Percentiles rank a stretch among this genome's conserved stretches.
phyloP scores from a whole-genome alignment of 2,113 vertebrate species.

The Rhipidura dahli region DNA sequence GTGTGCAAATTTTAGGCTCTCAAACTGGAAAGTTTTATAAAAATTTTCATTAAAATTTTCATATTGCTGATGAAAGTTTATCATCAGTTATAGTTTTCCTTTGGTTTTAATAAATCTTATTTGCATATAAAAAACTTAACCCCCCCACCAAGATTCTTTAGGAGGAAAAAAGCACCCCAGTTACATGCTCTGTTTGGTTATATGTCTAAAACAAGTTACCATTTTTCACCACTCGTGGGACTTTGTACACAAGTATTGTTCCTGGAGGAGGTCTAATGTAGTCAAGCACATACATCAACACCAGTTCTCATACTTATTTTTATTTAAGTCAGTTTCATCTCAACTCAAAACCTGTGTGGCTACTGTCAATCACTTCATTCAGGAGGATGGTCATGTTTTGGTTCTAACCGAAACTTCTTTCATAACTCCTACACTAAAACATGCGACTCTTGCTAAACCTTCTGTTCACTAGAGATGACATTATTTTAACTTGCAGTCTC shows the following conservation, averaged over 20 bases:
- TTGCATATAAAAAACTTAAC: neutral
- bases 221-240: neutral
- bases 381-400: conserved; percentile 7
- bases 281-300: neutral
- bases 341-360: neutral
- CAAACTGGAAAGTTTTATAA: neutral
- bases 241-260: neutral
- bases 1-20: neutral
- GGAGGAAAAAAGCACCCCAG: neutral
- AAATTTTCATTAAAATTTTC: neutral
- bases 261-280: neutral
- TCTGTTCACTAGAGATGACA: conserved; percentile 78
- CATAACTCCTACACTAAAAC: conserved; percentile 12
- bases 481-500: conserved; percentile 99
- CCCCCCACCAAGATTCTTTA: neutral
- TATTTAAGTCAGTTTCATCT: conserved; percentile 1
- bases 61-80: neutral
- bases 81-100: neutral
- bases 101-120: neutral
- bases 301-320: conserved; percentile 22
- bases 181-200: neutral
- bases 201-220: neutral
- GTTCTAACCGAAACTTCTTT: neutral
- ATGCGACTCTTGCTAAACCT: conserved; percentile 48
- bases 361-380: neutral